Evolutionary conservation across 2,888 invertebrate genomes (phyloP).

Genomic region (Lasioglossum pauxillum): DNA sequence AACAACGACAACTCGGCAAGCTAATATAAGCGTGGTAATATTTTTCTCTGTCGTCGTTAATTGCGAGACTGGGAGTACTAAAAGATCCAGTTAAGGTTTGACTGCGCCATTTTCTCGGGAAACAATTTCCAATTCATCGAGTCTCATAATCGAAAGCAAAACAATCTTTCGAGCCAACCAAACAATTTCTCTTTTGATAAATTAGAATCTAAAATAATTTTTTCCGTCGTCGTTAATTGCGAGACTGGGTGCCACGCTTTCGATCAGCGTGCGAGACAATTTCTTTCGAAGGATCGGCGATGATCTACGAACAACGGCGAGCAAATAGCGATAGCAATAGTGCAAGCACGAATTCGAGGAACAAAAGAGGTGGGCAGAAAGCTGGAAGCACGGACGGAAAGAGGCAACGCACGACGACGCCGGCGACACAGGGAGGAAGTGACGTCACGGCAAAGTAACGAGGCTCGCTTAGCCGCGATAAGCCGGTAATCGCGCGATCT

Average conservation of each 20-base stretch:
- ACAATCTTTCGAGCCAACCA: not conserved
- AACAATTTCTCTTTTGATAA: not conserved
- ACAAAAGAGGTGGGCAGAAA: constrained; percentile 61
- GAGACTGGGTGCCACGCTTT: not conserved
- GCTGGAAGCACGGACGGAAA: constrained; percentile 49
- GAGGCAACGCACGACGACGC: constrained; percentile 59
- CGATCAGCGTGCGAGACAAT: not conserved
- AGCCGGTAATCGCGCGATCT: constrained; percentile 77
- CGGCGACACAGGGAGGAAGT: constrained; percentile 74
- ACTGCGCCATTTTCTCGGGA: not conserved
- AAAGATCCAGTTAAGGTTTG: no score
- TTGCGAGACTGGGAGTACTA: no score
- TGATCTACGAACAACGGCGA: not conserved
- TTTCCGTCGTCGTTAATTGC: not conserved
- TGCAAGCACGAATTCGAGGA: constrained; percentile 54
- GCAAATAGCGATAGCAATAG: not conserved
- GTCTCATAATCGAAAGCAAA: not conserved
- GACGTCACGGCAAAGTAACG: constrained; percentile 79
- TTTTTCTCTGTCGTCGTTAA: no score
- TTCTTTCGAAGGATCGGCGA: not conserved
- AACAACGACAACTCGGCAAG: no score
- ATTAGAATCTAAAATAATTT: not conserved
- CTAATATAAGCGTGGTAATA: no score
- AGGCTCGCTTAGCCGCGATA: constrained; percentile 76
- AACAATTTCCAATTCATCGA: not conserved